Evolutionary conservation across 2,797 vertebrate species (phyloP).

Genomic region (Poliocrania exsul): DNA sequence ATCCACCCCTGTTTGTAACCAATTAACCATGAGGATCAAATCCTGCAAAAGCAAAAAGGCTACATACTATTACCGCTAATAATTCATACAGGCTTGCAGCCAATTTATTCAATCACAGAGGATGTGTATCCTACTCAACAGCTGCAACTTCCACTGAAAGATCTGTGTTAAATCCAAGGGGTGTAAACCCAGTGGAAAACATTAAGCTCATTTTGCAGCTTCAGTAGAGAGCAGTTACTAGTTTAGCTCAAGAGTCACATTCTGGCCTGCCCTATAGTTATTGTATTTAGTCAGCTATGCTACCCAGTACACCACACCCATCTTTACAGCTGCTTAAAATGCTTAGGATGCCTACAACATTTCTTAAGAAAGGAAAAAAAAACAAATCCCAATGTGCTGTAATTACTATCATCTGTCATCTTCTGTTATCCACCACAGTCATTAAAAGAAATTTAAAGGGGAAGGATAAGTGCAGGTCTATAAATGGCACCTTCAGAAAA

Average conservation of each 20-base stretch:
- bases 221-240: neutral
- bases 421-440: neutral
- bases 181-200: neutral
- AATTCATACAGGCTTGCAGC: neutral
- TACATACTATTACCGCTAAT: neutral
- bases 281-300: neutral
- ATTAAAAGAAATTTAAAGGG: neutral
- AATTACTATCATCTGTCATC: neutral
- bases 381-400: neutral
- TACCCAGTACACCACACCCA: slow-evolving; percentile 1
- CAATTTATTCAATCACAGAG: neutral
- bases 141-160: slow-evolving; percentile 2
- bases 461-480: neutral
- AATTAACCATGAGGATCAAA: neutral
- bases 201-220: slow-evolving; percentile 5
- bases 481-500: neutral
- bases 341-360: neutral
- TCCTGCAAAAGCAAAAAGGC: neutral
- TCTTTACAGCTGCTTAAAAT: slow-evolving; percentile 30
- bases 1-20: neutral
- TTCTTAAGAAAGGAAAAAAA: neutral
- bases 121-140: neutral
- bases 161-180: neutral
- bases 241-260: neutral
- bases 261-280: neutral